These are phyloP conservation scores for Antidorcas marsupialis DNA, from an alignment of 2,113 vertebrate species.

Conservation along the genomic window DNA sequence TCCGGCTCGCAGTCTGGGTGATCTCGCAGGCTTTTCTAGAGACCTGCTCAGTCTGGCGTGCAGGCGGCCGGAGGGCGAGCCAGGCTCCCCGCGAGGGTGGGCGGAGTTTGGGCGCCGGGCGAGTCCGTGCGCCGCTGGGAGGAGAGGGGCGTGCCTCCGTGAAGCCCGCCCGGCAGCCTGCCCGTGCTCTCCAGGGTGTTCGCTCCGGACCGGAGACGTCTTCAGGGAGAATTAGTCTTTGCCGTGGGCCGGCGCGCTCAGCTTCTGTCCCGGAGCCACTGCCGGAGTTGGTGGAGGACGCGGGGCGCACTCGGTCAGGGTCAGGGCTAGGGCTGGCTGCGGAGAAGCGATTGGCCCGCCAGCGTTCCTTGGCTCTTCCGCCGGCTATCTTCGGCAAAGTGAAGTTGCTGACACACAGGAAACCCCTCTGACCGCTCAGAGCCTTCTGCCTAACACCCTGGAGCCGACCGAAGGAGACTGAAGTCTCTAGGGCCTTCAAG, in stretches of 20 bases:
- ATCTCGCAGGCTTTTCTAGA: background rate
- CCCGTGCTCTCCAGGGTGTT: background rate
- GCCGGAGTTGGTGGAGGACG: background rate
- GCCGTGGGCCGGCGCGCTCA: background rate
- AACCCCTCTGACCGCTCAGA: background rate
- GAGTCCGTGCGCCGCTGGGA: background rate
- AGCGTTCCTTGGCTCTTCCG: slow-evolving; percentile 6
- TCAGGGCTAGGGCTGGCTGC: background rate
- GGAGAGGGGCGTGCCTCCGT: slow-evolving; percentile 52
- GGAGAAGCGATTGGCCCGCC: background rate
- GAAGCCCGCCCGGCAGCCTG: background rate
- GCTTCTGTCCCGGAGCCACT: background rate
- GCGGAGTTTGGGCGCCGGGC: slow-evolving; percentile 26
- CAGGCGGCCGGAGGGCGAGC: background rate
- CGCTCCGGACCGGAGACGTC: background rate
- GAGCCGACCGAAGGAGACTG: background rate
- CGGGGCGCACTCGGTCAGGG: background rate
- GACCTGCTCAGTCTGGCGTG: background rate
- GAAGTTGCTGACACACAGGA: slow-evolving; percentile 66
- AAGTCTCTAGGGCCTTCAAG: background rate
- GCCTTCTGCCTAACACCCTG: background rate
- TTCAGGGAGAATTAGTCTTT: background rate
- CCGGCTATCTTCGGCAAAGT: background rate
- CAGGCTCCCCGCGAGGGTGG: background rate
- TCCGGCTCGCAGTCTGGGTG: fast-evolving